Evolutionary conservation across 2,113 vertebrate genomes (phyloP), one percentile per base, ranked within the genome.

Genomic region (Laterallus jamaicensis): DNA sequence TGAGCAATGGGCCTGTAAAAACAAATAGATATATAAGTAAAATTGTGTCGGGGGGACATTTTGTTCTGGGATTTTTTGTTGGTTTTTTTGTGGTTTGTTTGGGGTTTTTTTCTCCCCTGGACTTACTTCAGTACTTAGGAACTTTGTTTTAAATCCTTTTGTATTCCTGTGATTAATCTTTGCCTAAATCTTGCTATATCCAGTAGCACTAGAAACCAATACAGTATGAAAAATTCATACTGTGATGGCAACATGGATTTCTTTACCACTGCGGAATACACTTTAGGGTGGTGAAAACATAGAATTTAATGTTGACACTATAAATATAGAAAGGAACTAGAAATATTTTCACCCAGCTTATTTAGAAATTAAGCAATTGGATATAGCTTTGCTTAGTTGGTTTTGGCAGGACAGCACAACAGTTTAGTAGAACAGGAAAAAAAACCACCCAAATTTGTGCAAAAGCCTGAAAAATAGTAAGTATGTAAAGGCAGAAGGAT

Each of bases 361-460:
- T 37, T 74, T 29, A 86, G 58, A 88, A 69, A 86, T 64, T 28
- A 88, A 62, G 24, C 8, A 26, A 14, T 62, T 88, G 24, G 8
- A 31, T 29, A 28, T 9, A 5, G 3, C 12, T 83, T 80, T 88
- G 37, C 12, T 64, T 80, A 35, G 10, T 25, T 88, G 19, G 3
- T 55, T 74, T 88, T 86, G 44, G 3, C 49, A 73, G 56, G 81
- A 28, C 8, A 81, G 6, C 18, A 18, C 7, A 81, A 22, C 0
- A 32, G 17, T 81, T 86, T 74, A 70, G 22, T 31, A 63, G 32
- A 44, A 73, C 19, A 31, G 15, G 13, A 74, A 50, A 68, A 28
- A n/a, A 56, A 18, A 0, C 0, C 5, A 21, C 10, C 44, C 1
- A 62, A 11, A 40, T 50, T 55, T 73, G 35, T 31, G 12, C 10